phyloP scores from a whole-genome alignment of 2,888 invertebrate genomes.

The Ceriagrion tenellum region DNA sequence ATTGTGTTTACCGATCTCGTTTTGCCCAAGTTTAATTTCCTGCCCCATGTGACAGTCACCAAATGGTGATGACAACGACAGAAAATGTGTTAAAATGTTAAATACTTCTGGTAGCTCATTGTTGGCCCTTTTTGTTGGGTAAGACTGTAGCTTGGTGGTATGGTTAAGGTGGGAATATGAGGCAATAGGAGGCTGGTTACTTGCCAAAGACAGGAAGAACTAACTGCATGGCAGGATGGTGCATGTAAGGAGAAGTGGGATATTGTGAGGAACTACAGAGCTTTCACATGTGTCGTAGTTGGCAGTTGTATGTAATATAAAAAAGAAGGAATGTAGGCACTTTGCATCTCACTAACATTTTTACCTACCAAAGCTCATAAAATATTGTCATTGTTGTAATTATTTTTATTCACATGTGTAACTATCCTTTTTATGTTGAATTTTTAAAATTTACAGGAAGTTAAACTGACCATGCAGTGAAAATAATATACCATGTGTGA shows the following conservation, averaged over 20 bases:
- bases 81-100: conserved; percentile 65
- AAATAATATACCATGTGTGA: conserved; percentile 64
- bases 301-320: conserved; percentile 68
- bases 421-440: conserved; percentile 67
- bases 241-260: conserved; percentile 62
- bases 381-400: conserved; percentile 70
- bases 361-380: conserved; percentile 70
- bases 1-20: conserved; percentile 66
- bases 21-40: conserved; percentile 54
- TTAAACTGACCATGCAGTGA: conserved; percentile 67
- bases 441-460: conserved; percentile 68
- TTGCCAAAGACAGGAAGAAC: conserved; percentile 63
- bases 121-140: conserved; percentile 66
- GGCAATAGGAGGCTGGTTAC: conserved; percentile 58
- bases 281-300: conserved; percentile 67
- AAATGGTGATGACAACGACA: conserved; percentile 65
- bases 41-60: conserved; percentile 62
- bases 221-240: conserved; percentile 52
- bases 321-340: conserved; percentile 66
- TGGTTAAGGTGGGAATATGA: conserved; percentile 60
- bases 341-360: conserved; percentile 69
- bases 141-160: conserved; percentile 65
- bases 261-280: conserved; percentile 62
- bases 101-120: conserved; percentile 65
- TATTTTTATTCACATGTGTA: conserved; percentile 67